Percentiles rank a stretch among this genome's conserved stretches.
These are phyloP conservation scores for Macaria notata DNA, from an alignment of 2,888 invertebrate species.

Conservation along the genomic window DNA sequence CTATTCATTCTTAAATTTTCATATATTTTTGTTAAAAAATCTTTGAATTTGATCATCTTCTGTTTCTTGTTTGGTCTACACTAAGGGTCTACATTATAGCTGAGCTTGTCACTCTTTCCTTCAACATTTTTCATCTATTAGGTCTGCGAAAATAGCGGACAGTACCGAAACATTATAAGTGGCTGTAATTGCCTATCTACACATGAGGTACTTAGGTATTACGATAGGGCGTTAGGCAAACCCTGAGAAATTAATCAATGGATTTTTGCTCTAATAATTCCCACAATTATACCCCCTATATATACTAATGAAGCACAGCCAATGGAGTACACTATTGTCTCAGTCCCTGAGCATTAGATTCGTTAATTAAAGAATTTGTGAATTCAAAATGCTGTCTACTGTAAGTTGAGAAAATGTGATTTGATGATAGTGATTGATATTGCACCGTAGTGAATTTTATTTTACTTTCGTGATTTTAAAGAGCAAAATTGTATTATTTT, in stretches of 20 bases:
- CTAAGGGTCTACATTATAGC: too few species aligned
- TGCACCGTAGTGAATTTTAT: not conserved
- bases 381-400: constrained; percentile 54
- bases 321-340: constrained; percentile 56
- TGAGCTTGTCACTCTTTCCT: too few species aligned
- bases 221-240: constrained; percentile 67
- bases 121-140: too few species aligned
- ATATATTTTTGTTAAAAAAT: too few species aligned
- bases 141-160: not conserved
- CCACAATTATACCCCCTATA: constrained; percentile 77
- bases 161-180: constrained; percentile 2
- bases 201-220: constrained; percentile 48
- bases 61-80: too few species aligned
- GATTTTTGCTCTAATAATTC: constrained; percentile 79
- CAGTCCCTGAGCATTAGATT: constrained; percentile 37
- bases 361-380: constrained; percentile 27
- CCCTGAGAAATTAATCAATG: constrained; percentile 74
- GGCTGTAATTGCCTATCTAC: constrained; percentile 12
- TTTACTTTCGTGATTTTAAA: too few species aligned
- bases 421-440: too few species aligned
- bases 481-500: too few species aligned
- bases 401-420: constrained; percentile 47
- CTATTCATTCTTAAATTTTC: too few species aligned
- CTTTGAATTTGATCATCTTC: too few species aligned
- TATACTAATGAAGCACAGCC: constrained; percentile 63